Evolutionary conservation across 2,888 invertebrate genomes (phyloP).

Genomic region (Gnatocerus cornutus): DNA sequence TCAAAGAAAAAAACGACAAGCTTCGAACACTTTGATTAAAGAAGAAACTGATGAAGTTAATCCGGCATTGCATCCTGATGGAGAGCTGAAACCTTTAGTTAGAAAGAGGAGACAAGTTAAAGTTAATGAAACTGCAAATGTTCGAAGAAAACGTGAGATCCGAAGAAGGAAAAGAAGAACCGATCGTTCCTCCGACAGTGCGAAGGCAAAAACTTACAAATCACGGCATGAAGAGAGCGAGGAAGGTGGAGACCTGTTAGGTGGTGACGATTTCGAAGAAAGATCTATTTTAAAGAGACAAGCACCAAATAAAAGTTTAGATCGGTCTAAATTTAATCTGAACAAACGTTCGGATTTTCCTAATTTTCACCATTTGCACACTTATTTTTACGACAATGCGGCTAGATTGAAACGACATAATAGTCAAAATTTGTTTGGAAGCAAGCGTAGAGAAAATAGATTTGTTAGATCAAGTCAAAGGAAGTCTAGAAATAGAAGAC

Average conservation of each 20-base stretch:
- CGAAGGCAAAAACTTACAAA: conserved; percentile 12
- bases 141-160: conserved; percentile 20
- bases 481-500: conserved; percentile 51
- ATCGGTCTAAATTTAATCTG: conserved; percentile 5
- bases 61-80: conserved; percentile 60
- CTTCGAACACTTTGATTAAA: conserved; percentile 59
- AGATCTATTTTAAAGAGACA: conserved; percentile 16
- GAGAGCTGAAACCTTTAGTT: conserved; percentile 60
- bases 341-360: conserved; percentile 25
- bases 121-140: conserved; percentile 6
- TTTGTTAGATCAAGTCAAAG: conserved; percentile 3
- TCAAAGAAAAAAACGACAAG: conserved; percentile 60
- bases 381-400: conserved; percentile 15
- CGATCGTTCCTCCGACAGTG: not conserved
- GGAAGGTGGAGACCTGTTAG: conserved; percentile 47
- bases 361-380: conserved; percentile 15
- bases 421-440: not conserved
- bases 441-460: not conserved
- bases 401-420: conserved; percentile 33
- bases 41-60: conserved; percentile 64
- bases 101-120: conserved; percentile 59
- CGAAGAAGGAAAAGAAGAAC: not conserved
- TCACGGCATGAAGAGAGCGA: conserved; percentile 26
- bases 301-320: not conserved
- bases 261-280: conserved; percentile 42